These are phyloP conservation scores for Microcebus ravelobensis DNA, from an alignment of 2,113 vertebrate species.

Conservation along the genomic window DNA sequence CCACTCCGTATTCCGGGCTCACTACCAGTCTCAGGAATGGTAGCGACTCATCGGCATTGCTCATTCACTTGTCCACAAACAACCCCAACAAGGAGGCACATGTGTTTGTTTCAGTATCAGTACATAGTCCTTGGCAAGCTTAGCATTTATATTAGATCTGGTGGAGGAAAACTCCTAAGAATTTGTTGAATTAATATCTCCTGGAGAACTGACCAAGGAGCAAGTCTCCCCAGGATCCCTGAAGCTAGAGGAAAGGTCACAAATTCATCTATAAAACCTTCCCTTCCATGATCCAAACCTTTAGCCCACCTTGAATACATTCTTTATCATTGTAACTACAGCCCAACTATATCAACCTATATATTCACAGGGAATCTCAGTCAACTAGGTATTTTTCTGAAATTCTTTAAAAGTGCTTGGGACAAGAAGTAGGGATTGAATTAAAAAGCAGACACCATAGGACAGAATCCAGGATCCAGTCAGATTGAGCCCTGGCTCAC, in stretches of 20 bases:
- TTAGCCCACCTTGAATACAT: not conserved
- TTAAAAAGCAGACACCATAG: too few species aligned
- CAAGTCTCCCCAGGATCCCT: not conserved
- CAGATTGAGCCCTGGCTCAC: too few species aligned
- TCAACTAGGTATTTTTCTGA: not conserved
- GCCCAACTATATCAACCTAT: not conserved
- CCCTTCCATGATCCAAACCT: not conserved
- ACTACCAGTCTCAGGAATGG: not conserved
- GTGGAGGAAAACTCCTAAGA: not conserved
- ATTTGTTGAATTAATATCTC: not conserved
- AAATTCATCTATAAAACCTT: not conserved
- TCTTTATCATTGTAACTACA: not conserved
- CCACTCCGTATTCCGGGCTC: not conserved
- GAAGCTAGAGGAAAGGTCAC: not conserved
- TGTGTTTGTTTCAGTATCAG: not conserved
- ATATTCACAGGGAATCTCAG: not conserved
- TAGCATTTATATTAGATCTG: not conserved
- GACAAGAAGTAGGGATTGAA: too few species aligned
- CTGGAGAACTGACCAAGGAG: not conserved
- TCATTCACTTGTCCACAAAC: not conserved
- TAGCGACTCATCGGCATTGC: not conserved
- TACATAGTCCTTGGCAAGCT: not conserved
- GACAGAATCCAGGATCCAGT: too few species aligned
- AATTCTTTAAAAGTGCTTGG: not conserved
- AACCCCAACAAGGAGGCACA: not conserved